phyloP scores from a whole-genome alignment of 1,140 invertebrate species.

The Bilobella aurantiaca region DNA sequence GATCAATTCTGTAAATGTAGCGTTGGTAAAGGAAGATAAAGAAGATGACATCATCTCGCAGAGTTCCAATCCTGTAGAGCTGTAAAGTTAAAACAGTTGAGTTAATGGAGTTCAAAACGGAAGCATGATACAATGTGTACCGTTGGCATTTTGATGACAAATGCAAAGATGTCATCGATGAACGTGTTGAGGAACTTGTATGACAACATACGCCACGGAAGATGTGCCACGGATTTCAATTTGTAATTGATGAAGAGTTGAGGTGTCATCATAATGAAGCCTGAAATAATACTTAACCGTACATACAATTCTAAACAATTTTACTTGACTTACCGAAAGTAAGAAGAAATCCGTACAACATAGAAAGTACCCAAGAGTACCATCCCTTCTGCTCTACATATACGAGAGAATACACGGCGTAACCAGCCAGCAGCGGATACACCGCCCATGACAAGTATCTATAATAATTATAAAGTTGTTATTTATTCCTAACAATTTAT shows the following conservation, averaged over 20 bases:
- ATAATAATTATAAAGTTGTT: slow-evolving; percentile 10
- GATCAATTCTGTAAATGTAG: slow-evolving; percentile 96
- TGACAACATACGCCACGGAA: slow-evolving; percentile 98
- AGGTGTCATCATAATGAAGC: slow-evolving; percentile 99
- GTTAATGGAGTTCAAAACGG: neutral
- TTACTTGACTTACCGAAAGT: slow-evolving; percentile 81
- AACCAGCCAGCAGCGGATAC: slow-evolving; percentile 83
- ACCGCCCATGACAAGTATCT: slow-evolving; percentile 90
- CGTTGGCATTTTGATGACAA: slow-evolving; percentile 99
- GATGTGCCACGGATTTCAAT: slow-evolving; percentile 94
- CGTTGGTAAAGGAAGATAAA: slow-evolving; percentile 97
- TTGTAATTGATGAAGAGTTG: slow-evolving; percentile 99
- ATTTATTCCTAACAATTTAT: too few relatives aligned
- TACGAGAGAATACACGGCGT: slow-evolving; percentile 90
- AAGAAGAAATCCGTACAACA: slow-evolving; percentile 95
- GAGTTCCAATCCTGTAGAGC: slow-evolving; percentile 74
- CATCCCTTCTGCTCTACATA: slow-evolving; percentile 98
- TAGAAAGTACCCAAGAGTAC: slow-evolving; percentile 77
- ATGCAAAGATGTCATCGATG: slow-evolving; percentile 99
- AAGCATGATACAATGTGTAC: slow-evolving; percentile 80
- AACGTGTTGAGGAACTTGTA: slow-evolving; percentile 99
- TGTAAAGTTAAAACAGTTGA: slow-evolving; percentile 39
- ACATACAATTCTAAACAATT: too few relatives aligned
- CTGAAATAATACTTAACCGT: slow-evolving; percentile 44
- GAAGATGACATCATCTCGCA: slow-evolving; percentile 97